These are phyloP conservation scores for Metridium senile DNA, from an alignment of 92 coral and sea anemone species.

Conservation along the genomic window DNA sequence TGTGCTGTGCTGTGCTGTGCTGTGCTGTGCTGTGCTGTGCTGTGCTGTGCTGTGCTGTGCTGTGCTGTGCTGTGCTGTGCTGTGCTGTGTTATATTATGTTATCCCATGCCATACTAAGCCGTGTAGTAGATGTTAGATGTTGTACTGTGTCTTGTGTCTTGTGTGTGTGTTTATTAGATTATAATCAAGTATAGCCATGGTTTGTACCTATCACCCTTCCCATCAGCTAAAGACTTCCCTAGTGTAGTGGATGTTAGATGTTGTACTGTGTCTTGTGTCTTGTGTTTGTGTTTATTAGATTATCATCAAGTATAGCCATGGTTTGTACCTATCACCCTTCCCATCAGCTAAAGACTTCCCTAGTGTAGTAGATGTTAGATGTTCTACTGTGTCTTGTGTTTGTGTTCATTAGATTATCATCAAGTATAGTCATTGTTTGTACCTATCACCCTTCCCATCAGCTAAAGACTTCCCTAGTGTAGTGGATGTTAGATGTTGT, in stretches of 20 bases:
- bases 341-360: conserved; percentile 12
- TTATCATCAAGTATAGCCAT: too few species aligned
- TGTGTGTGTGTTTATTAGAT: too few species aligned
- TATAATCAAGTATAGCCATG: too few species aligned
- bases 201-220: conserved; percentile 30
- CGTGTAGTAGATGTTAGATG: not conserved
- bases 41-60: not conserved
- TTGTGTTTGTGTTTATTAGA: too few species aligned
- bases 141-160: not conserved
- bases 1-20: not conserved
- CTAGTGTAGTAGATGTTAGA: not conserved
- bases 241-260: not conserved
- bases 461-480: conserved; percentile 16
- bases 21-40: not conserved
- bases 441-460: conserved; percentile 24
- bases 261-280: not conserved
- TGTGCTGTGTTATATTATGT: not conserved
- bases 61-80: not conserved
- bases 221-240: conserved; percentile 17
- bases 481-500: not conserved
- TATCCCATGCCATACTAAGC: not conserved
- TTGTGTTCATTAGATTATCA: too few species aligned
- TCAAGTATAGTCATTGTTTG: too few species aligned
- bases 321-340: conserved; percentile 33
- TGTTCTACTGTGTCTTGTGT: not conserved